phyloP scores from a whole-genome alignment of 2,113 vertebrate genomes.

The Pituophis catenifer region DNA sequence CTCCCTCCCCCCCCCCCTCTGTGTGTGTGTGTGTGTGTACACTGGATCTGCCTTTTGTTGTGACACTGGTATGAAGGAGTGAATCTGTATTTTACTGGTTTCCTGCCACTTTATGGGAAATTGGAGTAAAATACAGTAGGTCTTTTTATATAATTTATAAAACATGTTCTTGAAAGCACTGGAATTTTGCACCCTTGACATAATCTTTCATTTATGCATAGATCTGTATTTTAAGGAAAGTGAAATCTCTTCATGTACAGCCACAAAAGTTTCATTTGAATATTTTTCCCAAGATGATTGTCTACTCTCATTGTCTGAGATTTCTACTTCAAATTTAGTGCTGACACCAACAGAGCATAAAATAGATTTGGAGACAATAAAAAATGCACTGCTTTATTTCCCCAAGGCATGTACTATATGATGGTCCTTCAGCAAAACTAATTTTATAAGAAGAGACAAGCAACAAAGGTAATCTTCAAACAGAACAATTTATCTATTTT shows the following conservation, averaged over 20 bases:
- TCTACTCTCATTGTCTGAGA: slow-evolving; percentile 45
- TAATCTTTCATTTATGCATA: neutral
- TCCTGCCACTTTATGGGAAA: neutral
- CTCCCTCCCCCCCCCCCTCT: too few relatives aligned
- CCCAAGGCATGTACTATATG: slow-evolving; percentile 47
- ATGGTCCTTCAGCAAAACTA: slow-evolving; percentile 63
- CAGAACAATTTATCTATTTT: slow-evolving; percentile 39
- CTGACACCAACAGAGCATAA: slow-evolving; percentile 58
- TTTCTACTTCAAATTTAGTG: slow-evolving; percentile 59
- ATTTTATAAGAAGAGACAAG: slow-evolving; percentile 59
- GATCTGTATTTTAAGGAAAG: slow-evolving; percentile 15
- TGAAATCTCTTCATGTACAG: slow-evolving; percentile 8
- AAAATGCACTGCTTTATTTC: slow-evolving; percentile 67
- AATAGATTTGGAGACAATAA: slow-evolving; percentile 67
- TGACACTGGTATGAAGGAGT: neutral
- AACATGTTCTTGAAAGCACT: neutral
- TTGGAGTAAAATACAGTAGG: neutral
- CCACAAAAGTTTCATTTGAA: slow-evolving; percentile 21
- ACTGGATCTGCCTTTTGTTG: neutral
- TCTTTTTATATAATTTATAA: neutral
- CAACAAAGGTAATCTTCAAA: slow-evolving; percentile 57
- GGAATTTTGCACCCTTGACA: neutral
- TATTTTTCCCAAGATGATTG: slow-evolving; percentile 36
- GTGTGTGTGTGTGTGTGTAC: neutral
- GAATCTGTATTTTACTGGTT: neutral